Conservation (phyloP, 2,797 vertebrate genomes). For the Alauda arvensis region DNA sequence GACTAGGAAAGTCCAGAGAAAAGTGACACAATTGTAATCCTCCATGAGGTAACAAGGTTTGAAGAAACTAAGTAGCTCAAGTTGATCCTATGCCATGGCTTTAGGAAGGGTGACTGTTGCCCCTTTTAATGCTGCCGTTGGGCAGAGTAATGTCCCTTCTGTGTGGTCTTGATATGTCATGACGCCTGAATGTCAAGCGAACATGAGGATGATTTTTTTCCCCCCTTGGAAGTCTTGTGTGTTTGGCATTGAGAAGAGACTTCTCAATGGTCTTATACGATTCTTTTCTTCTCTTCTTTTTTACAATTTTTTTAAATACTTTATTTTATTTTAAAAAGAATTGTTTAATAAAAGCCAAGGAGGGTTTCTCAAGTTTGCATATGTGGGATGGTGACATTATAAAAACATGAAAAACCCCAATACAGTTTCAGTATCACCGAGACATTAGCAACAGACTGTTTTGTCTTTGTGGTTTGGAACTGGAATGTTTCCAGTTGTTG, state of each 20-base stretch:
- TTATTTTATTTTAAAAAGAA: background rate
- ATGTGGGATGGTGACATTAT: background rate
- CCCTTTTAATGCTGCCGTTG: background rate
- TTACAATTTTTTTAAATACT: background rate
- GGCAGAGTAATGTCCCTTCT: background rate
- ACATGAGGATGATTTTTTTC: background rate
- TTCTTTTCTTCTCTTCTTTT: background rate
- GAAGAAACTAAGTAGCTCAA: background rate
- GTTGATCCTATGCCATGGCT: background rate
- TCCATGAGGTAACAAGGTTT: background rate
- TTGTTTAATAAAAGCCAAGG: background rate
- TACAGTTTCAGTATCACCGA: conserved; percentile 2
- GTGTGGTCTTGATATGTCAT: background rate
- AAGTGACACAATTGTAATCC: background rate
- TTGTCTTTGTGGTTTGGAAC: conserved; percentile 53
- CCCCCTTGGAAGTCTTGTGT: background rate
- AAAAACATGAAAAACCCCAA: background rate
- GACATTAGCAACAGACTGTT: conserved; percentile 48
- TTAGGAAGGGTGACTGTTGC: background rate
- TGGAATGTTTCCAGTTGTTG: conserved; percentile 52
- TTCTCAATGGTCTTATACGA: background rate
- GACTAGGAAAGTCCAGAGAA: background rate
- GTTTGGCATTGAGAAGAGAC: background rate
- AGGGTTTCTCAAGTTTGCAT: background rate
- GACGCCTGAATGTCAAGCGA: background rate